A percentile compares a stretch with the other conserved stretches of the same genome.
phyloP scores from a whole-genome alignment of 2,888 invertebrate genomes.

The Stomorhina lunata region DNA sequence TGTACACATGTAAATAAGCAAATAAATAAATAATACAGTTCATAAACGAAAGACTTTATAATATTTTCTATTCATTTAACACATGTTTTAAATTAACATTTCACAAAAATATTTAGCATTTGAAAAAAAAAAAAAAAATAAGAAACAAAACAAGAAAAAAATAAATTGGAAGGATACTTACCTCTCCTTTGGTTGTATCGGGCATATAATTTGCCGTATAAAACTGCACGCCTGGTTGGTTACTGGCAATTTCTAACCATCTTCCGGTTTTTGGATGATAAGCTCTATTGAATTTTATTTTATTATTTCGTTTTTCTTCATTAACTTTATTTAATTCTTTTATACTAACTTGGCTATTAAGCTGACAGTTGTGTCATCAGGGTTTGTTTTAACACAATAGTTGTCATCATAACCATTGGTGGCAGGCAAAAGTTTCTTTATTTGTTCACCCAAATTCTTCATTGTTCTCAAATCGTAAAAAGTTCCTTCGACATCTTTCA shows the following conservation, averaged over 20 bases:
- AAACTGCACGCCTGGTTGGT: constrained; percentile 95
- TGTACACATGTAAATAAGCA: background rate
- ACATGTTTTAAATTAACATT: background rate
- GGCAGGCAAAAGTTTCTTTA: constrained; percentile 84
- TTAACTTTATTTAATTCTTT: background rate
- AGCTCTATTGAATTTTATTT: constrained; percentile 79
- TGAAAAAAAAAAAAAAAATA: background rate
- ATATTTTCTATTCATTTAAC: background rate
- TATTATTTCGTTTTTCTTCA: background rate
- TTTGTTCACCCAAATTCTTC: constrained; percentile 84
- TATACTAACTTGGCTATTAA: constrained; percentile 83
- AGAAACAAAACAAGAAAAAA: background rate
- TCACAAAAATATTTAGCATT: background rate
- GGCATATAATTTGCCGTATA: constrained; percentile 91
- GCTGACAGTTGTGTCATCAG: constrained; percentile 79
- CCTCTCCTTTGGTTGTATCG: constrained; percentile 79
- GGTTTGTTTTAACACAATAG: constrained; percentile 89
- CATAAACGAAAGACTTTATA: background rate
- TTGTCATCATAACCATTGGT: constrained; percentile 91
- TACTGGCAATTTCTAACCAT: constrained; percentile 88
- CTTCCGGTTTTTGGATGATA: constrained; percentile 86
- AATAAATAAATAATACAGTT: constrained; percentile 3
- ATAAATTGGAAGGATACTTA: constrained; percentile 65
- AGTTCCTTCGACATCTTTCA: constrained; percentile 86
- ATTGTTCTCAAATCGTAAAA: constrained; percentile 87